These are phyloP conservation scores for Drosophila repleta DNA, from an alignment of 1,140 invertebrate genomes.

Conservation along the genomic window DNA sequence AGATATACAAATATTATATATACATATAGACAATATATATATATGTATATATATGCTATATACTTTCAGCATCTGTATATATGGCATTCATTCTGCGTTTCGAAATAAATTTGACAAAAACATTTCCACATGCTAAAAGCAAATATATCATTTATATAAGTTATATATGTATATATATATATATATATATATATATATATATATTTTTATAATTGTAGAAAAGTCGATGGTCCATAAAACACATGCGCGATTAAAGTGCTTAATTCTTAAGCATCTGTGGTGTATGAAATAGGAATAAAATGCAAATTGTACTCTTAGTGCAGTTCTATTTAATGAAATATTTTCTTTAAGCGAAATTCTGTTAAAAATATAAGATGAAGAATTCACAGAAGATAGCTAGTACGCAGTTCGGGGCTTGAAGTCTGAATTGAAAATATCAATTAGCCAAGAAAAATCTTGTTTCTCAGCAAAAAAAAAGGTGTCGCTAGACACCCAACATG, in stretches of 20 bases:
- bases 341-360: background rate
- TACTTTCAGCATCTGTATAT: slow-evolving; percentile 21
- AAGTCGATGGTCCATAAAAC: background rate
- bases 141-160: background rate
- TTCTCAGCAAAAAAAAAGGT: no score
- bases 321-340: background rate
- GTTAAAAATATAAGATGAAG: background rate
- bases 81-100: slow-evolving; percentile 47
- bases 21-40: slow-evolving; percentile 23
- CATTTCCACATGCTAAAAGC: slow-evolving; percentile 16
- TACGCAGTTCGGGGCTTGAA: no score
- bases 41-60: slow-evolving; percentile 9
- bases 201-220: background rate
- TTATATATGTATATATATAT: background rate
- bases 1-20: slow-evolving; percentile 29
- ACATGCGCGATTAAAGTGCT: background rate
- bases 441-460: background rate
- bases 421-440: no score
- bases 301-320: background rate
- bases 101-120: slow-evolving; percentile 47
- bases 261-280: slow-evolving; percentile 1
- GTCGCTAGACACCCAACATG: no score
- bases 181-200: no score
- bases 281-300: background rate
- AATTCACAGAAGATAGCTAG: no score